Conservation (phyloP, 2,113 vertebrate species). For the Scomber japonicus region DNA sequence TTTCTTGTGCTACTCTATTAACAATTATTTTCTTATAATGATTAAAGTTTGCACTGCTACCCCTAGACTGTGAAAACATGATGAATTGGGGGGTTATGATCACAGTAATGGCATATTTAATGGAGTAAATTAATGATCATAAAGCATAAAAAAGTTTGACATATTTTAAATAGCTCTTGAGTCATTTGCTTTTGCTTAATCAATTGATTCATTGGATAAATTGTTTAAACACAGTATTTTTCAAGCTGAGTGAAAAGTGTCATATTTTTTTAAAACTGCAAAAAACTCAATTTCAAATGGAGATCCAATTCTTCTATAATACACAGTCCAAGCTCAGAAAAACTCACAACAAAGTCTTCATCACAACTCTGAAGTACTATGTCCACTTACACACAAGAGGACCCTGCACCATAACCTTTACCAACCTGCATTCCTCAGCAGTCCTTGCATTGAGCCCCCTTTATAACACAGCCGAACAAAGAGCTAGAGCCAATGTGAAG, state of each 20-base stretch:
- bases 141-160: too few relatives aligned
- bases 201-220: too few relatives aligned
- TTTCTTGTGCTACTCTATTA: too few relatives aligned
- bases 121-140: too few relatives aligned
- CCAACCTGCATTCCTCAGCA: constrained; percentile 35
- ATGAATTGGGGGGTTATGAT: too few relatives aligned
- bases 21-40: too few relatives aligned
- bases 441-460: constrained; percentile 16
- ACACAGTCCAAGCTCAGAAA: constrained; percentile 1
- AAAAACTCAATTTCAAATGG: not conserved
- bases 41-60: too few relatives aligned
- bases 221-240: too few relatives aligned
- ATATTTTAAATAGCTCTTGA: too few relatives aligned
- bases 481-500: constrained; percentile 23
- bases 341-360: constrained; percentile 9
- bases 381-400: constrained; percentile 27
- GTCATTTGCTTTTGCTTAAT: too few relatives aligned
- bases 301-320: not conserved
- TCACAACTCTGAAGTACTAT: constrained; percentile 16
- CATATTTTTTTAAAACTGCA: not conserved
- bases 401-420: constrained; percentile 39
- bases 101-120: too few relatives aligned
- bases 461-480: constrained; percentile 36
- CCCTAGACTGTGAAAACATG: too few relatives aligned
- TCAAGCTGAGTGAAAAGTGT: not conserved